A percentile compares a stretch with the other conserved stretches of the same genome.
These are phyloP conservation scores for Drosophila pruinosa DNA, from an alignment of 1,140 invertebrate genomes.

Conservation along the genomic window DNA sequence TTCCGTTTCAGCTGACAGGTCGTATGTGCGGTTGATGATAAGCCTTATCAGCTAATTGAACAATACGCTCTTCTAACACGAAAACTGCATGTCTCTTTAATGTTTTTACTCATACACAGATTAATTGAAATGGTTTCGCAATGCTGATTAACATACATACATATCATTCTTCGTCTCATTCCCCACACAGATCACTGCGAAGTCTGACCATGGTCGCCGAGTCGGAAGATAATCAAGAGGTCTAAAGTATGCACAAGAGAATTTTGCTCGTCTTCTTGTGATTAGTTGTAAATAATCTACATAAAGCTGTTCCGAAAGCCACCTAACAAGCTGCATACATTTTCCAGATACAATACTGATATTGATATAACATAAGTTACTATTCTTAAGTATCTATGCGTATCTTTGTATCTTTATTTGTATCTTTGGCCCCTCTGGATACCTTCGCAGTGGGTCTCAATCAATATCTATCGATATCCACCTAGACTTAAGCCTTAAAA, in stretches of 20 bases:
- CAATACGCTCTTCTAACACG: constrained; percentile 26
- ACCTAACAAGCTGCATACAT: constrained; percentile 33
- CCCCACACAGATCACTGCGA: constrained; percentile 67
- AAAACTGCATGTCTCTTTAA: constrained; percentile 13
- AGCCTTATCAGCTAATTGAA: constrained; percentile 23
- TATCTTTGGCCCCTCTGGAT: constrained; percentile 4
- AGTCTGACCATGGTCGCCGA: constrained; percentile 79
- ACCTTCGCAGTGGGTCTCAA: background rate
- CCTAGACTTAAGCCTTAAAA: constrained; percentile 9
- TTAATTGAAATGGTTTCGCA: constrained; percentile 6
- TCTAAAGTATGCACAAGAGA: constrained; percentile 51
- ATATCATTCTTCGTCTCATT: background rate
- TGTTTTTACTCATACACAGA: constrained; percentile 9
- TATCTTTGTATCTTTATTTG: background rate
- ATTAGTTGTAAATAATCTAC: constrained; percentile 76
- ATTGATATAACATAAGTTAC: background rate
- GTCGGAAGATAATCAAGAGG: constrained; percentile 74
- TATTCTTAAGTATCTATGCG: background rate
- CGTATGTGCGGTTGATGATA: constrained; percentile 22
- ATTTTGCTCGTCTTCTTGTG: constrained; percentile 64
- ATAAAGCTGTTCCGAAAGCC: constrained; percentile 47
- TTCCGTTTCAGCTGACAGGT: background rate
- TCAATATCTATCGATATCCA: constrained; percentile 14
- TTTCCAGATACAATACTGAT: constrained; percentile 1
- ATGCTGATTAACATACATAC: constrained; percentile 24